Conservation (phyloP, 2,888 invertebrate genomes). For the Eupithecia inturbata region DNA sequence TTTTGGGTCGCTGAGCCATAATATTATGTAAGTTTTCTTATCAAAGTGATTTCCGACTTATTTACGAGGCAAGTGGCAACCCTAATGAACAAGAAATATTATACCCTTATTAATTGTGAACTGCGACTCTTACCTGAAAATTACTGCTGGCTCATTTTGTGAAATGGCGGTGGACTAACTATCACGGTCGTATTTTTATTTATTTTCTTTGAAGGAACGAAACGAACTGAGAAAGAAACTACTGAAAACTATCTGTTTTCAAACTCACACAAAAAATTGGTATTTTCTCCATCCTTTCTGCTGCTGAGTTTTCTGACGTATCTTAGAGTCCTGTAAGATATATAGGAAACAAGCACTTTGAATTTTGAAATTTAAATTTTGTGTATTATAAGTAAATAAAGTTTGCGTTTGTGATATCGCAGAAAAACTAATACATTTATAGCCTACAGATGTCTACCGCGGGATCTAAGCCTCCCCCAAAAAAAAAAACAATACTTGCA, state of each 20-base stretch:
- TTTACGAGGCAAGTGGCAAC: constrained; percentile 53
- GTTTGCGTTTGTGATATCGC: no score
- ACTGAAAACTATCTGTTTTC: not conserved
- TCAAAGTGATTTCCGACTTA: constrained; percentile 46
- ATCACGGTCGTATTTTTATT: constrained; percentile 8
- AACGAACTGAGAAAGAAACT: not conserved
- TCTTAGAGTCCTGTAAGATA: no score
- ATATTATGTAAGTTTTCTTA: not conserved
- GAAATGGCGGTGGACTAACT: constrained; percentile 15
- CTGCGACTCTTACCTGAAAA: constrained; percentile 50
- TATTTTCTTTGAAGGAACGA: not conserved
- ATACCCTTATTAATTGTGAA: constrained; percentile 57
- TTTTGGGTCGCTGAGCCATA: no score
- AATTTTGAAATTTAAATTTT: no score
- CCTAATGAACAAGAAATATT: constrained; percentile 55
- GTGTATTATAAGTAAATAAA: no score
- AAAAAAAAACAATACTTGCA: no score
- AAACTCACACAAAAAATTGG: no score
- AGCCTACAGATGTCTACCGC: not conserved
- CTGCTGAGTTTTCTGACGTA: no score
- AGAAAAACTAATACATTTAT: not conserved
- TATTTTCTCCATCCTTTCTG: no score
- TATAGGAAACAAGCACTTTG: no score
- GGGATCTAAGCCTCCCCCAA: not conserved
- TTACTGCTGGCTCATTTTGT: constrained; percentile 33